A percentile compares a stretch with the other conserved stretches of the same genome.
Conservation (phyloP, 2,888 invertebrate genomes). For the Icerya purchasi region DNA sequence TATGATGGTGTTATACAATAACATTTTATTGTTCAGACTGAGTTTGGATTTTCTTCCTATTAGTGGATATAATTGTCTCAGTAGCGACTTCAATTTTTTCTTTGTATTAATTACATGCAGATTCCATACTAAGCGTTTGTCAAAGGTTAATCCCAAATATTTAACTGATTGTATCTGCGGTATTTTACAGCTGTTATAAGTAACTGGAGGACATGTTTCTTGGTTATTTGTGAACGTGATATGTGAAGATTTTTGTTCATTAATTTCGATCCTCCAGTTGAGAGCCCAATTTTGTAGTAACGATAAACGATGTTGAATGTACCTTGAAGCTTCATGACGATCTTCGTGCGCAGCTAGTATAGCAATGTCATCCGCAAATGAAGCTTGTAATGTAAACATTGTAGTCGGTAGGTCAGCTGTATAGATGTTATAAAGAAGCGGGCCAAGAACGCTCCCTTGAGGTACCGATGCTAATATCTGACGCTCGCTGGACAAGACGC, state of each 20-base stretch:
- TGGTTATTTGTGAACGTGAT: not conserved
- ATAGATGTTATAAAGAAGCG: not conserved
- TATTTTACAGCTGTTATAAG: not conserved
- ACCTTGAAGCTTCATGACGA: not conserved
- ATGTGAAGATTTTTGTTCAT: not conserved
- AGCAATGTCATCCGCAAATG: not conserved
- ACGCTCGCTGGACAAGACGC: not conserved
- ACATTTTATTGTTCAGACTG: too few relatives aligned
- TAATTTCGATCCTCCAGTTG: not conserved
- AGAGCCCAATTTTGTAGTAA: not conserved
- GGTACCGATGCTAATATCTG: not conserved
- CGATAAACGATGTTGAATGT: not conserved
- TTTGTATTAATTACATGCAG: not conserved
- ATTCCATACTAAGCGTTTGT: not conserved
- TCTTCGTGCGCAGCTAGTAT: not conserved
- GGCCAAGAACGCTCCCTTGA: not conserved
- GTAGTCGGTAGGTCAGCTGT: not conserved
- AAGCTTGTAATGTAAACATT: not conserved
- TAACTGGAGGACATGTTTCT: not conserved
- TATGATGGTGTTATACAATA: too few relatives aligned
- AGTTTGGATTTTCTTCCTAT: too few relatives aligned
- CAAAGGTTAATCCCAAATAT: not conserved
- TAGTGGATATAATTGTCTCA: not conserved
- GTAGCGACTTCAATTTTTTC: not conserved
- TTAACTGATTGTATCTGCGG: not conserved